Evolutionary conservation across 2,888 invertebrate genomes (phyloP).

Genomic region (Diarsia mendica): DNA sequence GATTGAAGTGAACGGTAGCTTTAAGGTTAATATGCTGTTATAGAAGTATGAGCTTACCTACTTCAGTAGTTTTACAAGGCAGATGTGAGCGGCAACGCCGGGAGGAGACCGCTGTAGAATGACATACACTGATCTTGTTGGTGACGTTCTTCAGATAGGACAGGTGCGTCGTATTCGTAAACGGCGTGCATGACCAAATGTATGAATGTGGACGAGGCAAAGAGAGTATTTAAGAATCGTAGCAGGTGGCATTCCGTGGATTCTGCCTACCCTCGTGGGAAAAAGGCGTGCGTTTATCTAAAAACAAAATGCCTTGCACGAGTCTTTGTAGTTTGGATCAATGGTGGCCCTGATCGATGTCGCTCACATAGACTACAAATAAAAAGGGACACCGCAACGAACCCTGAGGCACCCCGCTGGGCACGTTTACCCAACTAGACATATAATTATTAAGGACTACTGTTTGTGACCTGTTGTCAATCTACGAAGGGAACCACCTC

Average conservation of each 20-base stretch:
- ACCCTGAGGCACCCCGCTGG: background rate
- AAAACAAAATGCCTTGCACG: background rate
- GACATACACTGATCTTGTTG: too few relatives aligned
- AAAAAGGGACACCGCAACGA: background rate
- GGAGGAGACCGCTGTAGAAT: too few relatives aligned
- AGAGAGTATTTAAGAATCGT: too few relatives aligned
- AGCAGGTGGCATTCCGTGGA: too few relatives aligned
- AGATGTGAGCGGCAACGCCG: too few relatives aligned
- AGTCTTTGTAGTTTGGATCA: background rate
- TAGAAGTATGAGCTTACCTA: background rate
- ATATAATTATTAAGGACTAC: background rate
- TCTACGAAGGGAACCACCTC: background rate
- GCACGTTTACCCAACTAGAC: background rate
- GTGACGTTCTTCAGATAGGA: too few relatives aligned
- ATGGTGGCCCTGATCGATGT: background rate
- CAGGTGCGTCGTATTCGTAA: too few relatives aligned
- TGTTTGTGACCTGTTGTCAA: background rate
- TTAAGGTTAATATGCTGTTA: background rate
- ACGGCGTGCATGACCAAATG: too few relatives aligned
- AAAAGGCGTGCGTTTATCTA: background rate
- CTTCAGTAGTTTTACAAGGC: background rate
- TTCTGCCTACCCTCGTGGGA: too few relatives aligned
- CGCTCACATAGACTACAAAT: background rate
- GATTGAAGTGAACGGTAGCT: background rate
- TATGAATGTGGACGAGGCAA: too few relatives aligned